phyloP scores from a whole-genome alignment of 2,797 vertebrate species.

The Sus cebifrons region DNA sequence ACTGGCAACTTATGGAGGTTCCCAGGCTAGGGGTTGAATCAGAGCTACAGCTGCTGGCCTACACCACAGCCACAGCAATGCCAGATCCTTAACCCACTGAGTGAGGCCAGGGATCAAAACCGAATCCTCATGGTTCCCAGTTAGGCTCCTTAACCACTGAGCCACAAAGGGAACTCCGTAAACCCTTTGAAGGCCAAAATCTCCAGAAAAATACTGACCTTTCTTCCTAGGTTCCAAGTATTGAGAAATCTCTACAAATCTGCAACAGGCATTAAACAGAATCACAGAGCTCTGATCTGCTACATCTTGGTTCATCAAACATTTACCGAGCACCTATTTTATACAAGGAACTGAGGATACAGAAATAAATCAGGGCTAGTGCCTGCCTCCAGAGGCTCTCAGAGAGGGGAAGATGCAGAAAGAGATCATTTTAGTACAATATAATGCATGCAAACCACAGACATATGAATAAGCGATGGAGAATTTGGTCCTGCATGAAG shows the following conservation, averaged over 20 bases:
- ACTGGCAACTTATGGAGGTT: no score
- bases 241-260: slow-evolving; percentile 44
- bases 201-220: not conserved
- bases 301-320: not conserved
- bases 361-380: slow-evolving; percentile 12
- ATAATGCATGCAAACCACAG: not conserved
- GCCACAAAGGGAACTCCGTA: not conserved
- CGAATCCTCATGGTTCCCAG: no score
- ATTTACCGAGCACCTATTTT: slow-evolving; percentile 41
- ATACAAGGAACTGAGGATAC: not conserved
- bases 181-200: not conserved
- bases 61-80: no score
- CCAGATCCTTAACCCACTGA: no score
- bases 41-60: no score
- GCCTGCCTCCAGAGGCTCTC: not conserved
- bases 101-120: no score
- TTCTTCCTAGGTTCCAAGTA: not conserved
- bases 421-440: not conserved
- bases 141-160: no score
- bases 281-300: not conserved
- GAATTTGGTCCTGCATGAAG: not conserved
- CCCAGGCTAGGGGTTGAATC: no score
- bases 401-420: not conserved
- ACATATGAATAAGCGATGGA: not conserved
- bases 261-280: slow-evolving; percentile 17